phyloP scores from a whole-genome alignment of 1,140 invertebrate species.

The Drosophila chauvacae region DNA sequence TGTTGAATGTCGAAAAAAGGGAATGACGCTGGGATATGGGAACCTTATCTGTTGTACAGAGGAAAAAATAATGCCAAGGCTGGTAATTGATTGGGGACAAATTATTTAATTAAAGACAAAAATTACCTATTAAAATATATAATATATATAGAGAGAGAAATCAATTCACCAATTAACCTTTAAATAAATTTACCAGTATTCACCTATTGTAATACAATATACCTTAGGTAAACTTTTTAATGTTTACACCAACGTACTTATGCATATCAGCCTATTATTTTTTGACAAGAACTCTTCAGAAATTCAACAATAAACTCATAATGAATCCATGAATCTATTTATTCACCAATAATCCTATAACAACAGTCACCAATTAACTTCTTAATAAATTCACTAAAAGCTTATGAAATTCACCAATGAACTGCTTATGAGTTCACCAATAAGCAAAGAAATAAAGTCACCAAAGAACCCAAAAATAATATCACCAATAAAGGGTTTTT shows the following conservation, averaged over 20 bases:
- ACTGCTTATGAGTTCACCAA: neutral
- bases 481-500: neutral
- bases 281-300: too few species aligned
- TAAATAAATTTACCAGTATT: neutral
- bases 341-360: neutral
- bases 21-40: neutral
- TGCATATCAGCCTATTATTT: neutral
- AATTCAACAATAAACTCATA: neutral
- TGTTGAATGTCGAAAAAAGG: slow-evolving; percentile 16
- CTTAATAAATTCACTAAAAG: neutral
- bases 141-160: neutral
- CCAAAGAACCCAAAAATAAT: neutral
- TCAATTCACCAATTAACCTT: neutral
- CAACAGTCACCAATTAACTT: neutral
- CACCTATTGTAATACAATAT: too few species aligned
- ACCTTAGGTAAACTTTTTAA: neutral
- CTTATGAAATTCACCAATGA: neutral
- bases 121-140: neutral
- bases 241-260: neutral
- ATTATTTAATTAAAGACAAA: neutral
- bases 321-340: neutral
- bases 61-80: neutral
- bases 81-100: neutral
- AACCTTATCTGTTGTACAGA: neutral
- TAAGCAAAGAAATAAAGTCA: too few species aligned